phyloP scores from a whole-genome alignment of 2,797 vertebrate species.

The Chloroceryle amazona region DNA sequence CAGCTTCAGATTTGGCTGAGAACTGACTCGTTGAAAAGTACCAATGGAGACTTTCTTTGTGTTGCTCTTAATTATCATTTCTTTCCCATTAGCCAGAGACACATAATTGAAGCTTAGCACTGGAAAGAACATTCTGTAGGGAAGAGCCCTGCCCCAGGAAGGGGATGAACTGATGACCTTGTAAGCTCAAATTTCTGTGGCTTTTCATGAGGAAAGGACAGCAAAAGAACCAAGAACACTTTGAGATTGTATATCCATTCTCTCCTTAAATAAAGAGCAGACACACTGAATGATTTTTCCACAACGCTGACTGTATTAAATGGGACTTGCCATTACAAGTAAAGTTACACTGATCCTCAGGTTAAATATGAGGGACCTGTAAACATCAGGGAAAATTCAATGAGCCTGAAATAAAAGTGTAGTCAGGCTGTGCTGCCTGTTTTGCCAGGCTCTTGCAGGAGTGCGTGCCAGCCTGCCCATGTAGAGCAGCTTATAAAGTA shows the following conservation, averaged over 20 bases:
- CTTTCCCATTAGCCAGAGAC: constrained; percentile 67
- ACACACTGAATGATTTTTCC: constrained; percentile 17
- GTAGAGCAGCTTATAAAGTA: not conserved
- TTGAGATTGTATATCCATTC: constrained; percentile 11
- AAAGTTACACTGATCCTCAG: not conserved
- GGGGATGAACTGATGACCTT: constrained; percentile 28
- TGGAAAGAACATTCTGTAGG: constrained; percentile 54
- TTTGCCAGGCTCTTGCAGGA: not conserved
- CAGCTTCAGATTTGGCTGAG: constrained; percentile 39
- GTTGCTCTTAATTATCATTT: constrained; percentile 59
- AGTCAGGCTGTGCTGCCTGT: rapidly evolving
- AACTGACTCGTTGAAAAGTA: constrained; percentile 10
- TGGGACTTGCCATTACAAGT: constrained; percentile 16
- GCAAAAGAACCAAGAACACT: constrained; percentile 14
- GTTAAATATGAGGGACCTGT: constrained; percentile 5
- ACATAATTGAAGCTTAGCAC: constrained; percentile 46
- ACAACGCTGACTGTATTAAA: not conserved
- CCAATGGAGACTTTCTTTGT: constrained; percentile 55
- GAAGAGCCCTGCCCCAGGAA: not conserved
- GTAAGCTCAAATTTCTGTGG: constrained; percentile 50
- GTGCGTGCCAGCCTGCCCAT: not conserved
- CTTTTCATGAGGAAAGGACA: constrained; percentile 11
- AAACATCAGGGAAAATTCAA: constrained; percentile 4
- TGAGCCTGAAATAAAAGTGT: not conserved
- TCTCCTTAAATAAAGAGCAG: constrained; percentile 30